phyloP scores from a whole-genome alignment of 2,888 invertebrate species.

The Nymphalis c-album region DNA sequence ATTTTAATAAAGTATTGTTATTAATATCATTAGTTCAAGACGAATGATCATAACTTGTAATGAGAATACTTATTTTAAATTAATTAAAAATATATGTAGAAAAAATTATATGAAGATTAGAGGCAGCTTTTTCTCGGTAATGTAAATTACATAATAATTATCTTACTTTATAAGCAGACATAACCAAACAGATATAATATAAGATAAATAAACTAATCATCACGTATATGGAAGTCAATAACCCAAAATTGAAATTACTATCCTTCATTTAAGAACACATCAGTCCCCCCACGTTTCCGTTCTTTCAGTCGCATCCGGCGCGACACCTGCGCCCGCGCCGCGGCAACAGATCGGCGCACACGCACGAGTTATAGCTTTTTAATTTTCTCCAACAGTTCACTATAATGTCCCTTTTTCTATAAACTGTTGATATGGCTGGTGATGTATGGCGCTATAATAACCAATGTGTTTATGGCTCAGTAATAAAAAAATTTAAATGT shows the following conservation, averaged over 20 bases:
- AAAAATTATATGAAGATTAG: no score
- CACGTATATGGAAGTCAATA: background rate
- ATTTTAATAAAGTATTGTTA: background rate
- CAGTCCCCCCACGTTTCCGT: constrained; percentile 30
- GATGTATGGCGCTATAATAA: constrained; percentile 53
- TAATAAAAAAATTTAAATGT: constrained; percentile 31
- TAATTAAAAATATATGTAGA: no score
- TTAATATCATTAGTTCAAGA: no score
- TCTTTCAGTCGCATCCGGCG: constrained; percentile 74
- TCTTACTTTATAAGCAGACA: no score
- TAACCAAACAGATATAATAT: no score
- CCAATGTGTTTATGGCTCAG: constrained; percentile 31
- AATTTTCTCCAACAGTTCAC: constrained; percentile 65
- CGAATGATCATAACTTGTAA: no score
- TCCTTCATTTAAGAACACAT: constrained; percentile 9
- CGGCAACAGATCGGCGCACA: constrained; percentile 19
- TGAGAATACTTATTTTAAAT: no score
- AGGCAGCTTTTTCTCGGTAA: no score
- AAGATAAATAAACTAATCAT: no score
- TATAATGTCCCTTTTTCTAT: constrained; percentile 68
- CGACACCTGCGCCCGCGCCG: constrained; percentile 74
- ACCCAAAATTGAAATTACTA: constrained; percentile 6
- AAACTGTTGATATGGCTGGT: constrained; percentile 52
- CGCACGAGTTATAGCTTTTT: constrained; percentile 69
- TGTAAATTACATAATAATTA: no score